phyloP scores from a whole-genome alignment of 2,888 invertebrate species.

The Megalurothrips usitatus region DNA sequence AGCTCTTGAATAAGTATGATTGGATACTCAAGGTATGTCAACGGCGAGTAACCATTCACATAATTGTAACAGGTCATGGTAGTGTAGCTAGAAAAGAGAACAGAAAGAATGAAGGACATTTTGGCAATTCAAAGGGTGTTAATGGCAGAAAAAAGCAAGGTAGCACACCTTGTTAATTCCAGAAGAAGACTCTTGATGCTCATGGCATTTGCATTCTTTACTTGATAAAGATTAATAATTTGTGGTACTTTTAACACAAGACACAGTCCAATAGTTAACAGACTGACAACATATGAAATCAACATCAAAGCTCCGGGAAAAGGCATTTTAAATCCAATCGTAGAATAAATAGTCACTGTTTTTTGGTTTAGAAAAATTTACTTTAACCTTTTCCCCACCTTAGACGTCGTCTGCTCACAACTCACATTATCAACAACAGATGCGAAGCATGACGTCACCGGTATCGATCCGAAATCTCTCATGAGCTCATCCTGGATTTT shows the following conservation, averaged over 20 bases:
- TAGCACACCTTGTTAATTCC: constrained; percentile 63
- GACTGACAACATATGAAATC: constrained; percentile 58
- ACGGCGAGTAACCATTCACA: constrained; percentile 63
- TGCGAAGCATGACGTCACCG: neutral
- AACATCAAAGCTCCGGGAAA: constrained; percentile 32
- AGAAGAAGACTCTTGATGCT: constrained; percentile 60
- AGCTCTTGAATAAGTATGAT: constrained; percentile 72
- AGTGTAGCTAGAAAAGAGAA: constrained; percentile 62
- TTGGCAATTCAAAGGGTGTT: neutral
- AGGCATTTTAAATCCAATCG: neutral
- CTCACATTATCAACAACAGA: neutral
- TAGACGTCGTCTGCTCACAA: neutral
- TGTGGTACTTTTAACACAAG: constrained; percentile 78
- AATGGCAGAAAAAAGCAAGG: constrained; percentile 36
- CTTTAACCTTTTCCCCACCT: neutral
- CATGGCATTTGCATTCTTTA: constrained; percentile 65
- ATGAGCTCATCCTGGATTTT: no score
- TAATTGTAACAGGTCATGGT: constrained; percentile 77
- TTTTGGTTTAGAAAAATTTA: neutral
- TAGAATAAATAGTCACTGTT: neutral
- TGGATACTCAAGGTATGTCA: constrained; percentile 81
- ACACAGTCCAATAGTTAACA: constrained; percentile 72
- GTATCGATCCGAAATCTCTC: no score
- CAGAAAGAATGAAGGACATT: neutral
- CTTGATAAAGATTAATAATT: constrained; percentile 61